Percentiles rank a stretch among this genome's conserved stretches.
These are phyloP conservation scores for Temnothorax ravouxi DNA, from an alignment of 2,888 invertebrate genomes.

Conservation along the genomic window DNA sequence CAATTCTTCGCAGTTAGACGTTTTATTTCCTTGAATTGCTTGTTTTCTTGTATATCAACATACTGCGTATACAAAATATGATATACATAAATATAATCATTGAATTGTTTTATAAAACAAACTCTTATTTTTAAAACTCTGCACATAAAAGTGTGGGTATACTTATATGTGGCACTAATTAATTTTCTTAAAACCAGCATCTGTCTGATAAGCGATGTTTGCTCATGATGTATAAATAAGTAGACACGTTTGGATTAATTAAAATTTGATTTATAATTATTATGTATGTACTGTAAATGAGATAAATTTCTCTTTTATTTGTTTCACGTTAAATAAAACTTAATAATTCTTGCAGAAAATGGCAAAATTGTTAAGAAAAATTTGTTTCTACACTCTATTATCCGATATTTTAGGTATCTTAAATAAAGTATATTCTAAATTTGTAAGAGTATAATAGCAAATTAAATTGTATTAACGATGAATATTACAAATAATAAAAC, in stretches of 20 bases:
- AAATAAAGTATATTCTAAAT: background rate
- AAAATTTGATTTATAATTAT: slow-evolving; percentile 25
- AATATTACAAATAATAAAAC: background rate
- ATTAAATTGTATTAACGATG: background rate
- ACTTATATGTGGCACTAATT: background rate
- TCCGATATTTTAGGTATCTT: background rate
- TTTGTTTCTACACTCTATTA: background rate
- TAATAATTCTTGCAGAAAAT: background rate
- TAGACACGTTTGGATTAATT: background rate
- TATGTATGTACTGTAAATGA: background rate
- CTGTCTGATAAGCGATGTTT: background rate
- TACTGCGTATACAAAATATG: background rate
- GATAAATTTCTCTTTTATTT: background rate
- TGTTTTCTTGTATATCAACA: background rate
- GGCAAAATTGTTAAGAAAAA: background rate
- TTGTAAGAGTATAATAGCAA: background rate
- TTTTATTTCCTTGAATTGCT: background rate
- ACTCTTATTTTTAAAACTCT: background rate
- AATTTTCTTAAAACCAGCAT: background rate
- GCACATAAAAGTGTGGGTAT: background rate
- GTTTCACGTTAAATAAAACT: background rate
- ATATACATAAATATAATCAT: background rate
- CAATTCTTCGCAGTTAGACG: background rate
- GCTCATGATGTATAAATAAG: background rate
- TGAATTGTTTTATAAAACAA: background rate